Evolutionary conservation across 2,888 invertebrate species (phyloP).

Genomic region (Baccha elongata): DNA sequence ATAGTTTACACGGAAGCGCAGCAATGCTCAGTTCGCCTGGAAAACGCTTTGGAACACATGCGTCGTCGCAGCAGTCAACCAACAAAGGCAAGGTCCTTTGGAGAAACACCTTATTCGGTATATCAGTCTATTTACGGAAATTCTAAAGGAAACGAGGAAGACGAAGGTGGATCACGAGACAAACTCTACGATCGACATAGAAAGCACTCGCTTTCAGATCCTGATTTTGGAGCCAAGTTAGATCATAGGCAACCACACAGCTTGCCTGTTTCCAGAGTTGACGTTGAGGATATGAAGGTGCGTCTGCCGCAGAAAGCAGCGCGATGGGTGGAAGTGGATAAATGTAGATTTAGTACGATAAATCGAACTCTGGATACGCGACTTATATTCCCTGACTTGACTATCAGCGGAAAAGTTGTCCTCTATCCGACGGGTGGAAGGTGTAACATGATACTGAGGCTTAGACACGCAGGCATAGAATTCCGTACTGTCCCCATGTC

Average conservation of each 20-base stretch:
- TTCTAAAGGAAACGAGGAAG: constrained; percentile 75
- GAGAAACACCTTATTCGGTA: constrained; percentile 79
- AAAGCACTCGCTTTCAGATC: constrained; percentile 19
- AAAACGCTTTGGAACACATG: constrained; percentile 87
- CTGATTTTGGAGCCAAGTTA: constrained; percentile 25
- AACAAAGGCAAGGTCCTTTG: constrained; percentile 77
- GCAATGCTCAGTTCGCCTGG: constrained; percentile 86
- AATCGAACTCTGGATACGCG: constrained; percentile 90
- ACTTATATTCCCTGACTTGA: constrained; percentile 90
- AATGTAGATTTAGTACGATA: constrained; percentile 89
- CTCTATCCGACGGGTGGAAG: constrained; percentile 84
- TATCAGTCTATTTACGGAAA: constrained; percentile 80
- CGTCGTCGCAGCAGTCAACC: constrained; percentile 79
- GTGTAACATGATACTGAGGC: constrained; percentile 90
- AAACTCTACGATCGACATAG: constrained; percentile 33
- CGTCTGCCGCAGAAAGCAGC: constrained; percentile 86
- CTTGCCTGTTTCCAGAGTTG: constrained; percentile 77
- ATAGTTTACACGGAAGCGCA: constrained; percentile 74
- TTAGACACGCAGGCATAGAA: constrained; percentile 90
- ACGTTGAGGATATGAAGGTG: constrained; percentile 82
- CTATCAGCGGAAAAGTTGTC: constrained; percentile 90
- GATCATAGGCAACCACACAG: constrained; percentile 54
- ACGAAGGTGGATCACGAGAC: constrained; percentile 64
- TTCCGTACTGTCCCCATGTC: constrained; percentile 87
- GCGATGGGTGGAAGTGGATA: constrained; percentile 88